Evolutionary conservation across 2,888 invertebrate genomes (phyloP).

Genomic region (Lasiommata megera): DNA sequence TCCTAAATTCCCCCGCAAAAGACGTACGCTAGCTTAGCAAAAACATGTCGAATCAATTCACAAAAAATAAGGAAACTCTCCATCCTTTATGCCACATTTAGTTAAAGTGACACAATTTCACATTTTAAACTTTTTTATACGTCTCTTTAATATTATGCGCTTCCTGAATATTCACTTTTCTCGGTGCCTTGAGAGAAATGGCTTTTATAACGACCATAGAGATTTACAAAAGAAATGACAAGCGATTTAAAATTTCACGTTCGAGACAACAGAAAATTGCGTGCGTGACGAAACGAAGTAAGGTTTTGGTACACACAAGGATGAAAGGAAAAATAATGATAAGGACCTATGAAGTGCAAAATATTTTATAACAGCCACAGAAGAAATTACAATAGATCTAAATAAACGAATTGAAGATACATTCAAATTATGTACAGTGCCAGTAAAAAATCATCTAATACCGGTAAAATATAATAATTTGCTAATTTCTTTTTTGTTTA

Average conservation of each 20-base stretch:
- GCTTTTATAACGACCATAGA: not conserved
- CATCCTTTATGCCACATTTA: not conserved
- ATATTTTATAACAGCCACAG: too few species aligned
- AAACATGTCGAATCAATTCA: not conserved
- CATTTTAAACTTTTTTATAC: conserved; percentile 1
- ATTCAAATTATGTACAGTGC: too few species aligned
- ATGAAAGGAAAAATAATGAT: too few species aligned
- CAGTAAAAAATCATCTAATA: too few species aligned
- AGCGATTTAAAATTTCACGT: not conserved
- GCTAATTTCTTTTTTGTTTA: too few species aligned
- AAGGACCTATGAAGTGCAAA: too few species aligned
- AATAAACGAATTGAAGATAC: too few species aligned
- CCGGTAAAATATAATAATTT: too few species aligned
- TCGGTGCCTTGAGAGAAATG: not conserved
- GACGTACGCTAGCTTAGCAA: not conserved
- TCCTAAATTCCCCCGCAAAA: not conserved
- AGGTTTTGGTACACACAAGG: too few species aligned
- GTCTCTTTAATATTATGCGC: not conserved
- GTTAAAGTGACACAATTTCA: not conserved
- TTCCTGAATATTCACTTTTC: not conserved
- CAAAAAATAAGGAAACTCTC: not conserved
- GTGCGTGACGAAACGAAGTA: too few species aligned
- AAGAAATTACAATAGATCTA: too few species aligned
- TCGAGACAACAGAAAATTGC: too few species aligned
- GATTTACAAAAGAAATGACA: not conserved